Evolutionary conservation across 2,113 vertebrate species (phyloP).

Genomic region (Menura novaehollandiae): DNA sequence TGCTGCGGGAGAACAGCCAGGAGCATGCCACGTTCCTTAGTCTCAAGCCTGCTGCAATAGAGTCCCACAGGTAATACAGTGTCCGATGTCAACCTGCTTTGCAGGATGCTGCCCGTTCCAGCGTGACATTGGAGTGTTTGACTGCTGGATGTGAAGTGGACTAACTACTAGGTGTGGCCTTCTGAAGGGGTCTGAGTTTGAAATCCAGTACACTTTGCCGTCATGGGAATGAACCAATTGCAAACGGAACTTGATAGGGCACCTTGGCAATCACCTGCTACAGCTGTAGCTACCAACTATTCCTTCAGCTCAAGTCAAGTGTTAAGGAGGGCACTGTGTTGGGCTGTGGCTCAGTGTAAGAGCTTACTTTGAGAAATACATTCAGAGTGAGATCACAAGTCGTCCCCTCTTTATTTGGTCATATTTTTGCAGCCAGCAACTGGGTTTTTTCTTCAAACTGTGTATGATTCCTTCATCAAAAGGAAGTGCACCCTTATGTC

Average conservation of each 20-base stretch:
- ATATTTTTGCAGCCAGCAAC: background rate
- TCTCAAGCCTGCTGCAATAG: background rate
- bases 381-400: background rate
- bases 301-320: background rate
- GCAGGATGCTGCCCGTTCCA: conserved; percentile 12
- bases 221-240: background rate
- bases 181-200: background rate
- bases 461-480: background rate
- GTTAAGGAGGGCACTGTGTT: background rate
- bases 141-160: background rate
- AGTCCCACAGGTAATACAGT: background rate
- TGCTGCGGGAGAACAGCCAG: background rate
- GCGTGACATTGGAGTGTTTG: conserved; percentile 11
- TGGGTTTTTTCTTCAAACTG: background rate
- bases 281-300: background rate
- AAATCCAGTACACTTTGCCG: background rate
- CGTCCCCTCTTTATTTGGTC: background rate
- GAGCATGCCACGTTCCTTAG: background rate
- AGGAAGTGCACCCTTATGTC: background rate
- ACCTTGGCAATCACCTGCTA: background rate
- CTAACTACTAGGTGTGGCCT: background rate
- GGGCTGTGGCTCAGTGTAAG: background rate
- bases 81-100: conserved; percentile 19
- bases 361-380: background rate
- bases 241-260: conserved; percentile 1